Base-by-base conservation (phyloP, 64 coral and sea anemone genomes). In the Acropora yongei region DNA sequence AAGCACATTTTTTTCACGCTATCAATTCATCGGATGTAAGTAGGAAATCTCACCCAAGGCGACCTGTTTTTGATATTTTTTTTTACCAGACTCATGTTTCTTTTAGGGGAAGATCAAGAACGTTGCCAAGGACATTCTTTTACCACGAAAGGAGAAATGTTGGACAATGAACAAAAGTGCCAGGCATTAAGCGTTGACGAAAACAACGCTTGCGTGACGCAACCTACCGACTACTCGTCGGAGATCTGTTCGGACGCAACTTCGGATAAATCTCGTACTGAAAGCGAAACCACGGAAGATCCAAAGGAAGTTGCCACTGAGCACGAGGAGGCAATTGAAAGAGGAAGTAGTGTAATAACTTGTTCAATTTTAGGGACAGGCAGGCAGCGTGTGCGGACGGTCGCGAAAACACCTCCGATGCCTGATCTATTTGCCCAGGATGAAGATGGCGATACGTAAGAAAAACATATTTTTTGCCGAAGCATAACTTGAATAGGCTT, bases 371-470 rank as follows among this genome's bases (percentile, higher is more conserved):
- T 39, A 16, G 79, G 79, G 17, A 60, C 68, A 84, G 44, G 41
- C 9, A 45, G 45, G 1, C 42, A 84, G 1, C 71, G 82, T 11
- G 82, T 84, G 16, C 61, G 82, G 44, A 84, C 82, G 8, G 82
- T 84, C 10, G 82, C 82, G 82, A 65, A 84, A 84, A 84, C 82
- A 71, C 30, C 43, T 1, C 82, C 82, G 6, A 84, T 84, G 74
- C 74, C 76, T 43, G 74, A 89, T 76, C 8, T 94, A 19, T 89
- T 94, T 65, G 58, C 41, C 0, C 92, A 94, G 68, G 87, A 94
- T 67, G 87, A 94, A 19, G 92, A 94, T 67, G 92, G 92, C 5
- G 92, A 94, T 63, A 94, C 92, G 92, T 93, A 93, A 93, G 91
- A 20, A 13, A 13, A 7, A 89, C 46, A 10, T 9, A 79, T 17